Evolutionary conservation across 2,113 vertebrate species (phyloP).

Genomic region (Excalfactoria chinensis): DNA sequence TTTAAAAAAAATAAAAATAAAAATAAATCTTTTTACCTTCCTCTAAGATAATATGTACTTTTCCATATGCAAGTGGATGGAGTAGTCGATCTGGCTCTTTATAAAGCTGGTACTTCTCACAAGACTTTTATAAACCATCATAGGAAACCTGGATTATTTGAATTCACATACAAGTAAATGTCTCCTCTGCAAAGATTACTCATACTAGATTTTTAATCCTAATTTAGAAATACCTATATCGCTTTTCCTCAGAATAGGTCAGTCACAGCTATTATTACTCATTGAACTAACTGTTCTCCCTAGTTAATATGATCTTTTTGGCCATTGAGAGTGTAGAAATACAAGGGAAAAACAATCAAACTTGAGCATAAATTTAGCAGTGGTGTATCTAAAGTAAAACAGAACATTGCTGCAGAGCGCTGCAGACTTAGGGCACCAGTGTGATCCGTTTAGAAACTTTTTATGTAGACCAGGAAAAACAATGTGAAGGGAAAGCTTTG

Average conservation of each 20-base stretch:
- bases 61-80: rapidly evolving
- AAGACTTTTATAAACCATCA: neutral
- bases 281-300: neutral
- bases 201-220: neutral
- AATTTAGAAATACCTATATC: neutral
- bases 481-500: neutral
- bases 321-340: neutral
- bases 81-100: neutral
- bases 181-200: neutral
- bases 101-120: neutral
- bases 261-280: rapidly evolving
- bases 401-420: neutral
- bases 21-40: neutral
- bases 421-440: neutral
- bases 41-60: neutral
- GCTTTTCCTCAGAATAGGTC: neutral
- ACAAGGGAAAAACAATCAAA: neutral
- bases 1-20: neutral
- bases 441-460: neutral
- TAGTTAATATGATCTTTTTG: neutral
- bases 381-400: neutral
- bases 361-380: neutral
- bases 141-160: neutral
- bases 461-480: neutral
- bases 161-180: neutral